phyloP scores from a whole-genome alignment of 2,888 invertebrate genomes.

The Graphium colonna region DNA sequence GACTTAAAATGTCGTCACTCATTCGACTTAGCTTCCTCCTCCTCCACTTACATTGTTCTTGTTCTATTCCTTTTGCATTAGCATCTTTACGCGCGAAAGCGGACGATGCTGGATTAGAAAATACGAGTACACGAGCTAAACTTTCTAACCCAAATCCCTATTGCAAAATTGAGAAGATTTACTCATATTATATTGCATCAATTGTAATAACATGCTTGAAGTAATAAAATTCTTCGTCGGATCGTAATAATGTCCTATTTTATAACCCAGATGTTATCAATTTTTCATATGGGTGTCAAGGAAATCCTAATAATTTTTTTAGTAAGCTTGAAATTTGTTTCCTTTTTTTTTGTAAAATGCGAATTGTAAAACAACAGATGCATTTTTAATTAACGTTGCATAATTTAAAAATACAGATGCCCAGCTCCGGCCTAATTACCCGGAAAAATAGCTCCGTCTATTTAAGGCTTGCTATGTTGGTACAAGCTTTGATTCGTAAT shows the following conservation, averaged over 20 bases:
- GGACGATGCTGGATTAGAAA: slow-evolving; percentile 1
- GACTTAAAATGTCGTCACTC: no score
- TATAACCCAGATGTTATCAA: no score
- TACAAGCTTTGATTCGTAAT: background rate
- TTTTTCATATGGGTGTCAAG: no score
- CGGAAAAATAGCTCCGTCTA: slow-evolving; percentile 11
- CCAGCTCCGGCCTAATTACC: slow-evolving; percentile 12
- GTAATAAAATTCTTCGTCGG: no score
- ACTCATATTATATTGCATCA: no score
- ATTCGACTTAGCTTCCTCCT: background rate
- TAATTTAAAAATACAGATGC: slow-evolving; percentile 8
- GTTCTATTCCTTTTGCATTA: slow-evolving; percentile 3
- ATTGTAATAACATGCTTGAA: no score
- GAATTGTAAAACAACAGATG: no score
- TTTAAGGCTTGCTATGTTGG: slow-evolving; percentile 4
- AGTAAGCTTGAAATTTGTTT: no score
- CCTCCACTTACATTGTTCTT: background rate
- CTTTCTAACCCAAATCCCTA: slow-evolving; percentile 6
- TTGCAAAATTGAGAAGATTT: background rate
- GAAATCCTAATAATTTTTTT: no score
- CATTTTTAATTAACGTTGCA: background rate
- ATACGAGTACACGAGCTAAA: background rate
- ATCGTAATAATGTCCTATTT: no score
- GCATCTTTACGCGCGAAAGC: slow-evolving; percentile 12
- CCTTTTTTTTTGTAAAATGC: no score